Percentiles rank a stretch among this genome's conserved stretches.
These are phyloP conservation scores for Agrochola lota DNA, from an alignment of 2,888 invertebrate genomes.

Conservation along the genomic window DNA sequence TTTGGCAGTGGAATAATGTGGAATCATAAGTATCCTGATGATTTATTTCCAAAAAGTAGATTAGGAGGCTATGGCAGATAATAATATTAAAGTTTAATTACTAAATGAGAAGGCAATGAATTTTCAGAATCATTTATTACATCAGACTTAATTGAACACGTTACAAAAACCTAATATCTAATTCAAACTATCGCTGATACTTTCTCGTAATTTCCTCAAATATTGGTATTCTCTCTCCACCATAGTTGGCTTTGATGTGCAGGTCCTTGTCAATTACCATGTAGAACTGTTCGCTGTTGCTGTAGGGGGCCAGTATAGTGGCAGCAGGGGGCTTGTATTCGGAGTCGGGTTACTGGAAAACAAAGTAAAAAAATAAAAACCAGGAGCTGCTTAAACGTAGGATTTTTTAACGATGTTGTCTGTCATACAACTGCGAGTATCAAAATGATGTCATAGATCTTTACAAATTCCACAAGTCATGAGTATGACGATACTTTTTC, in stretches of 20 bases:
- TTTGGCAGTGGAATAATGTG: neutral
- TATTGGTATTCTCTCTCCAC: constrained; percentile 72
- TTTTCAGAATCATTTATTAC: neutral
- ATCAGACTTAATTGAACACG: neutral
- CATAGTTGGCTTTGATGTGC: constrained; percentile 66
- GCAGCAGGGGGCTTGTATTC: constrained; percentile 43
- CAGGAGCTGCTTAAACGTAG: neutral
- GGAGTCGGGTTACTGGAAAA: constrained; percentile 72
- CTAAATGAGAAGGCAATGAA: neutral
- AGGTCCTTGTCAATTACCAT: constrained; percentile 63
- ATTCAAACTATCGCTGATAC: constrained; percentile 26
- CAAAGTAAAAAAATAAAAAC: neutral
- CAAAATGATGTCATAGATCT: neutral
- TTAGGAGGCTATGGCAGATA: neutral
- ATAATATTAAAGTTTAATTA: neutral
- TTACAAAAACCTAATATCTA: neutral
- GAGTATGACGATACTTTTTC: neutral
- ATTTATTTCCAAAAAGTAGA: too few species aligned
- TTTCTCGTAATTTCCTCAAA: constrained; percentile 74
- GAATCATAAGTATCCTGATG: neutral
- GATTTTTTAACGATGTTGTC: neutral
- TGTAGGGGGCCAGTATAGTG: constrained; percentile 69
- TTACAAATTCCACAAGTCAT: neutral
- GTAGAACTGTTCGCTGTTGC: constrained; percentile 43
- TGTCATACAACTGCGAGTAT: neutral